Base-by-base conservation (phyloP, 2,113 vertebrate genomes). In the Campylorhamphus procurvoides region DNA sequence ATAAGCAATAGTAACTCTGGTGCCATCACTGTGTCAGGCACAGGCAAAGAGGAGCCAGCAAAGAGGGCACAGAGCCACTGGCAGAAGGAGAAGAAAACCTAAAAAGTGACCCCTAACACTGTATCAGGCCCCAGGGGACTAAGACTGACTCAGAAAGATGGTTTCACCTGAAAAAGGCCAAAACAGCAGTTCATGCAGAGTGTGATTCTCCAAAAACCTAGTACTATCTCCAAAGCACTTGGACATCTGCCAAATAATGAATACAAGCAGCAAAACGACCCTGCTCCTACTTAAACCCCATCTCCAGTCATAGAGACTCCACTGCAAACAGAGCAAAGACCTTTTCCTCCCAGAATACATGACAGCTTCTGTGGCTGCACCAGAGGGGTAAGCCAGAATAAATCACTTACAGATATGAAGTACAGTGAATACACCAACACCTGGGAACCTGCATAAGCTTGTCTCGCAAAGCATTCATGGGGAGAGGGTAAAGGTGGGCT, bases 61-160 rank as follows among this genome's bases (percentile, higher is more conserved):
- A 63, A 15, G 53, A 52, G 10, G 39, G 29, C 17, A 67, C 14
- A 42, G 56, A 71, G 16, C 39, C 8, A 3, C 11, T 0, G 0
- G 44, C 1, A 7, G 19, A n/a, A 89, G 40, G 20, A 81, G 40
- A 7, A 66, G 52, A 52, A 72, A 53, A 58, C 40, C 46, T 63
- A 33, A 19, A 59, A 88, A 85, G 24, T 19, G 39, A 74, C 10
- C 18, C 28, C 25, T n/a, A 59, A 1, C 1, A 0, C 40, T 4
- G 1, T 18, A 49, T 50, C 3, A 9, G 68, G 31, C 71, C 89
- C 82, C 59, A 55, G 62, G 35, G 18, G 10, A 58, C 23, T 15
- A 10, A 74, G 5, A 6, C 16, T 33, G 14, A 42, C 60, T 72
- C 16, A 37, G 62, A 82, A 66, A 85, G 66, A 47, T 20, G 29